Base-by-base conservation (phyloP, 2,113 vertebrate species). In the Chascanopsetta lugubris region DNA sequence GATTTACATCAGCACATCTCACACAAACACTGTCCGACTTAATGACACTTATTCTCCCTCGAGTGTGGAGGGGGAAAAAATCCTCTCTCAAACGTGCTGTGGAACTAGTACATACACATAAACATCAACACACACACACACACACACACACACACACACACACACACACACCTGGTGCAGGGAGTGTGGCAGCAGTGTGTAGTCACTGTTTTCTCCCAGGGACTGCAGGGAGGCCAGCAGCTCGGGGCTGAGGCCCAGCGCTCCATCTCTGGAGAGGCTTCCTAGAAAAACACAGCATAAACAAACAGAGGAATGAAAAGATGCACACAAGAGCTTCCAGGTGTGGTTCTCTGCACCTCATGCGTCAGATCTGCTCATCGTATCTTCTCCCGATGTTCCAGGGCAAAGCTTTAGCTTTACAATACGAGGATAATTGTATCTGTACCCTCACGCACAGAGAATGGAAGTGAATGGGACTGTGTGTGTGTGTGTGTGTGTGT, bases 81-180 rank as follows among this genome's bases (percentile, higher is more conserved):
- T 17, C 12, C 11, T 42, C 38, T 17, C 10, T 4, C 38, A 7
- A n/a, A n/a, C 38, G 17, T 4, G 2, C 17, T n/a, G n/a, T 17
- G n/a, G 6, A 13, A n/a, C 17, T 13, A 42, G 17, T 42, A 42
- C 8, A 30, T 8, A 30, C 24, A 48, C 45, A 54, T 5, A 53
- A 48, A 59, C 34, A 71, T 29, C 53, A 22, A 66, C 2, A 56
- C 38, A 81, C 48, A 77, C 91, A 99, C 97, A 48, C 45, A 54
- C 7, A 53, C 53, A 59, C 34, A 71, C 34, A 57, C 24, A 48
- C 45, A 54, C 7, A 53, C 53, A 59, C 34, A 72, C 30, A 59
- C 24, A 67, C 2, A 57, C 36, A 81, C 48, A 77, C 91, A 99
- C 97, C 96, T 98, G 95, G 86, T 99, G 96, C 69, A 99, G 92